These are phyloP conservation scores for Entomyzon cyanotis DNA, from an alignment of 2,113 vertebrate genomes.

Conservation along the genomic window DNA sequence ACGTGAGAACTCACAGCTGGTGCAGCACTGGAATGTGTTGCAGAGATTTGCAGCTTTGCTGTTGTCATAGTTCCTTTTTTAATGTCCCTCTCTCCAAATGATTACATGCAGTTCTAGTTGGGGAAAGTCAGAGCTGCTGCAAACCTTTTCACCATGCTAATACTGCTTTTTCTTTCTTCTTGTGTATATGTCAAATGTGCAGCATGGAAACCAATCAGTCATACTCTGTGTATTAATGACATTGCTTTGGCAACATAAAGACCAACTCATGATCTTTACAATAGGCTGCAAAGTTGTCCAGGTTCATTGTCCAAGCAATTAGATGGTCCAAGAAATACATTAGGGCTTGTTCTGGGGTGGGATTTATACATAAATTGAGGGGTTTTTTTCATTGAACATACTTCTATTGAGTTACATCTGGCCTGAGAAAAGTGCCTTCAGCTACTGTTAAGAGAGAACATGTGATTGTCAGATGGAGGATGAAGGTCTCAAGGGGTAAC, in stretches of 20 bases:
- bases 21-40: neutral
- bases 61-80: neutral
- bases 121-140: neutral
- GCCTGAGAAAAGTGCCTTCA: neutral
- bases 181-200: neutral
- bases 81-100: neutral
- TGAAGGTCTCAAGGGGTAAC: neutral
- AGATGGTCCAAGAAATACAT: neutral
- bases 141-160: neutral
- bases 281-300: neutral
- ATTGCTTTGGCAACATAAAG: neutral
- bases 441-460: neutral
- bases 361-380: neutral
- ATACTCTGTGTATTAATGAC: neutral
- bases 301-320: neutral
- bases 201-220: neutral
- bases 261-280: neutral
- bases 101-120: neutral
- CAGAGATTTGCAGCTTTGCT: neutral
- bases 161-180: neutral
- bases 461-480: neutral
- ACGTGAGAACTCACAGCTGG: neutral
- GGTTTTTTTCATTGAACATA: neutral
- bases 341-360: neutral
- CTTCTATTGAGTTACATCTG: neutral